Conservation (phyloP, 2,113 vertebrate species). For the Pygoscelis adeliae region DNA sequence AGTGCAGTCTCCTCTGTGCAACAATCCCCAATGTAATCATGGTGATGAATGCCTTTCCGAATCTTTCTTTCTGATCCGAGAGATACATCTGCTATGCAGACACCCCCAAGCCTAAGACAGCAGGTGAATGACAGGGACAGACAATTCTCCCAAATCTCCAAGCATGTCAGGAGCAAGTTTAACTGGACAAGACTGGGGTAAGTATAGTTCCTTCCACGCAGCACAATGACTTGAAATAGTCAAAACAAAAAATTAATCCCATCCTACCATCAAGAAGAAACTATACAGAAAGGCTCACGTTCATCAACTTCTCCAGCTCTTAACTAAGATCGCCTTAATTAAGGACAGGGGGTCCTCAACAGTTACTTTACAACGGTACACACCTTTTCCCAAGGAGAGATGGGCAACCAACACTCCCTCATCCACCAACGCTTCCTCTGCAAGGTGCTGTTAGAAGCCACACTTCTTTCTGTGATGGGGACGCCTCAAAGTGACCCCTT, state of each 20-base stretch:
- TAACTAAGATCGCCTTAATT: background rate
- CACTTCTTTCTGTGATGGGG: background rate
- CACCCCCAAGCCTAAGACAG: background rate
- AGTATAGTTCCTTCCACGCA: background rate
- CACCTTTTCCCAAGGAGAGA: background rate
- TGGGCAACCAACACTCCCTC: background rate
- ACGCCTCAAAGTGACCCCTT: background rate
- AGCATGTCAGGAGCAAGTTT: background rate
- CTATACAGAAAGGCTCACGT: background rate
- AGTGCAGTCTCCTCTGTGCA: background rate
- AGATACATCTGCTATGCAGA: background rate
- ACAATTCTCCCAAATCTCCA: background rate
- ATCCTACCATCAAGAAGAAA: background rate
- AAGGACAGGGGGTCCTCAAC: background rate
- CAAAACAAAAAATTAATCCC: background rate
- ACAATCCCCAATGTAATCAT: background rate
- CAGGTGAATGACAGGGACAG: background rate
- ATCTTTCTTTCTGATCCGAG: background rate
- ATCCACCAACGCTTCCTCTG: background rate
- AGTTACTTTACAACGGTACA: rapidly evolving
- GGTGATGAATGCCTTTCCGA: background rate
- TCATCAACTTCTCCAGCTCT: background rate
- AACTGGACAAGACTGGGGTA: background rate
- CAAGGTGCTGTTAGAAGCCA: background rate
- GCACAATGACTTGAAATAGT: background rate